Percentiles rank a stretch among this genome's conserved stretches.
These are phyloP conservation scores for Pundamilia nyererei DNA, from an alignment of 2,113 vertebrate genomes.

Conservation along the genomic window DNA sequence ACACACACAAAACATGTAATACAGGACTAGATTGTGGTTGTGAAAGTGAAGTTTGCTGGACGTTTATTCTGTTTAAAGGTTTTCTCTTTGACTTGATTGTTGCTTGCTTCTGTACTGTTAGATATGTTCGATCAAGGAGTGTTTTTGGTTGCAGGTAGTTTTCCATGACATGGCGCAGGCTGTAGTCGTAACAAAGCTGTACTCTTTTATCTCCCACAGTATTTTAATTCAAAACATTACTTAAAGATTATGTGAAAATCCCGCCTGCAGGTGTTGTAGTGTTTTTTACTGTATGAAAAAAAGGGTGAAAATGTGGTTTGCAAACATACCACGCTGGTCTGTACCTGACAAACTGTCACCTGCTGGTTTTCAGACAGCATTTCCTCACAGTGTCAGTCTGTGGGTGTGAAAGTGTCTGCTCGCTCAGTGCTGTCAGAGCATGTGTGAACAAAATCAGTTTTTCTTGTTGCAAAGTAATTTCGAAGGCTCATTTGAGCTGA, in stretches of 20 bases:
- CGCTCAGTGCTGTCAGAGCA: background rate
- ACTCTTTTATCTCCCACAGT: background rate
- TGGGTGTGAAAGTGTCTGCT: background rate
- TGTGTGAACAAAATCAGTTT: background rate
- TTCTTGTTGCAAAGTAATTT: background rate
- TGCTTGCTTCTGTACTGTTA: background rate
- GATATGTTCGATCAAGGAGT: accelerated
- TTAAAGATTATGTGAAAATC: background rate
- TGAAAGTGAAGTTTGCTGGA: background rate
- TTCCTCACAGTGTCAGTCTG: constrained; percentile 7
- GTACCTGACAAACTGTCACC: background rate
- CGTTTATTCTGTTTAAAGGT: background rate
- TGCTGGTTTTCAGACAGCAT: background rate
- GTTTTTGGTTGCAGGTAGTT: background rate
- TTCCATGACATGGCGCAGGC: accelerated
- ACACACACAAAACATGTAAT: background rate
- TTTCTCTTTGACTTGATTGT: background rate
- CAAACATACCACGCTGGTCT: background rate
- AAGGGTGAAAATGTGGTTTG: background rate
- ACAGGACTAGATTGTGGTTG: background rate
- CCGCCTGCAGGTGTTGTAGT: background rate
- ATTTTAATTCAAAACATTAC: background rate
- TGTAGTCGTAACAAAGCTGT: background rate
- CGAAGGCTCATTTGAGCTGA: background rate
- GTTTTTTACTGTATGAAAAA: background rate